Base-by-base conservation (phyloP, 2,797 vertebrate species). In the Paratrypauchen microcephalus region DNA sequence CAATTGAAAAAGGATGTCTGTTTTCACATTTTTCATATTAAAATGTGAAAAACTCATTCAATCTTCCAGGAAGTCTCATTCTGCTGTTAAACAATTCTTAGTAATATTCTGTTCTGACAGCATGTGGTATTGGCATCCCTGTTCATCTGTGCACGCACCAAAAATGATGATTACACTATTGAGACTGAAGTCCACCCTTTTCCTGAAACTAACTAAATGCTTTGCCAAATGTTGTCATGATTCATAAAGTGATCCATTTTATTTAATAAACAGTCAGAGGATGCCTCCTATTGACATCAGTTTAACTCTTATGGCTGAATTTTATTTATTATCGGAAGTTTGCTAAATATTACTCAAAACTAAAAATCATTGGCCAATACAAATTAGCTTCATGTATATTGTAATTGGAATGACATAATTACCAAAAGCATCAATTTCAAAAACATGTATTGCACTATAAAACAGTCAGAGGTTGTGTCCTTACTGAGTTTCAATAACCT, bases 121-220 rank as follows among this genome's bases (percentile, higher is more conserved):
- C 41, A 13, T 45, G 41, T 45, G 41, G 41, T 45, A 45, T 45
- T 45, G 41, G 41, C 41, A 41, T 28, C 18, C 15, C 26, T 32
- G 19, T 19, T 19, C 18, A 59, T 1, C 5, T 8, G 18, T 32
- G 28, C 16, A 59, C 57, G 30, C 30, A 32, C 58, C 58, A 45
- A 36, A 36, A 60, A 52, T 52, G n/a, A 19, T 36, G 18, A 60
- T 36, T 39, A 36, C 58, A 36, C 6, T 16, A 36, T n/a, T 36
- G 30, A 60, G 58, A 60, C 36, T 60, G 30, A 18, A 36, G 58
- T 60, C 58, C 58, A 60, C 58, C 28, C 56, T 58, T 58, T 59
- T 36, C 18, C 58, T 36, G 28, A 36, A 60, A 36, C 28, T 28
- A 12, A n/a, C 56, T 30, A 23, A 26, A 18, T 4, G 6, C 15